A percentile compares a stretch with the other conserved stretches of the same genome.
Conservation (phyloP, 2,113 vertebrate genomes). For the Notechis scutatus region DNA sequence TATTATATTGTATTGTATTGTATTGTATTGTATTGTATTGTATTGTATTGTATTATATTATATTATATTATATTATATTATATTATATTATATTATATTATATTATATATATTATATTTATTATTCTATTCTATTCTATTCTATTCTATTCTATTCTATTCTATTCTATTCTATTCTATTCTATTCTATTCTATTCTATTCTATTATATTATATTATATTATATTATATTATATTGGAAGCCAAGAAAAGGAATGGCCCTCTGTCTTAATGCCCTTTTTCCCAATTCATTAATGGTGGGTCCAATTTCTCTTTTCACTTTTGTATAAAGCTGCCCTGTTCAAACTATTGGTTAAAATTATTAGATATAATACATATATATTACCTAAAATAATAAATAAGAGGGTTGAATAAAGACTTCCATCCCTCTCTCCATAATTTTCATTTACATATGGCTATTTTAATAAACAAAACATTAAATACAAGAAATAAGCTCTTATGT, state of each 20-base stretch:
- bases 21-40: too few relatives aligned
- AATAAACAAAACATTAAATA: background rate
- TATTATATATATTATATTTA: too few relatives aligned
- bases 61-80: too few relatives aligned
- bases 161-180: too few relatives aligned
- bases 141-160: too few relatives aligned
- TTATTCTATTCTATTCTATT: too few relatives aligned
- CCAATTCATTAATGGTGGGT: fast-evolving
- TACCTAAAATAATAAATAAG: background rate
- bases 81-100: too few relatives aligned
- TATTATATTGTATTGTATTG: too few relatives aligned
- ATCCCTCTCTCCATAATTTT: background rate
- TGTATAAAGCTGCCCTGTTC: fast-evolving
- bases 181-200: background rate
- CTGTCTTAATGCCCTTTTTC: background rate
- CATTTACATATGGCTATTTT: background rate
- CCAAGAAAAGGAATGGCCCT: background rate
- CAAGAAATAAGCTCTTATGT: background rate
- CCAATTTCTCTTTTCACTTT: fast-evolving
- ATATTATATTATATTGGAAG: background rate
- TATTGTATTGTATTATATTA: too few relatives aligned
- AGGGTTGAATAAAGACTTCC: background rate
- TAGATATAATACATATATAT: too few relatives aligned
- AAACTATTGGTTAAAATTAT: background rate
- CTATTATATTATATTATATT: background rate